These are phyloP conservation scores for Globodera ellingtonae DNA, from an alignment of 1,140 invertebrate species.

Conservation along the genomic window DNA sequence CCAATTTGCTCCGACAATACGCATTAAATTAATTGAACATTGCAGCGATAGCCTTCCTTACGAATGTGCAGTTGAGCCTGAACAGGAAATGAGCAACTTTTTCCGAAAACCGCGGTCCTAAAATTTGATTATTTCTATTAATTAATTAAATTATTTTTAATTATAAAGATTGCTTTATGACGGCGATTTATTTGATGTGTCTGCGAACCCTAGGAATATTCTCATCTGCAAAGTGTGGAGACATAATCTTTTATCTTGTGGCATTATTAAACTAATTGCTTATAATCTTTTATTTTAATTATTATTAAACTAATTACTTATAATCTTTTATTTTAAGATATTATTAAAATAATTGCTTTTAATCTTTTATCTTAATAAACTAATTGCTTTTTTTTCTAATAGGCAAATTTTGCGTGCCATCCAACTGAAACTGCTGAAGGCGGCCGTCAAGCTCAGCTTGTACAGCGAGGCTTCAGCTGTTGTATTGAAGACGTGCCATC, in stretches of 20 bases:
- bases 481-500: neutral
- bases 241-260: neutral
- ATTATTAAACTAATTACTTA: neutral
- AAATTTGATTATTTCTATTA: neutral
- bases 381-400: neutral
- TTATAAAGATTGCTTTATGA: conserved; percentile 1
- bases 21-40: conserved; percentile 1
- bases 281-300: neutral
- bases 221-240: neutral
- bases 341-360: neutral
- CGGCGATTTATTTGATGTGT: neutral
- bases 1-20: neutral
- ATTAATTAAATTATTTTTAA: neutral
- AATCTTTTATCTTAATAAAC: neutral
- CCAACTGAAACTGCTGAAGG: neutral
- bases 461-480: neutral
- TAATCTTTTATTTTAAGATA: neutral
- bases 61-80: neutral
- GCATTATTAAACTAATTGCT: neutral
- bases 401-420: neutral
- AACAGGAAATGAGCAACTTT: neutral
- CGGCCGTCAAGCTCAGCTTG: neutral
- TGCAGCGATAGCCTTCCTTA: neutral
- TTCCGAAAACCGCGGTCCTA: neutral
- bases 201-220: neutral